Base-by-base conservation (phyloP, 1,140 invertebrate genomes). In the Catajapyx aquilonaris region DNA sequence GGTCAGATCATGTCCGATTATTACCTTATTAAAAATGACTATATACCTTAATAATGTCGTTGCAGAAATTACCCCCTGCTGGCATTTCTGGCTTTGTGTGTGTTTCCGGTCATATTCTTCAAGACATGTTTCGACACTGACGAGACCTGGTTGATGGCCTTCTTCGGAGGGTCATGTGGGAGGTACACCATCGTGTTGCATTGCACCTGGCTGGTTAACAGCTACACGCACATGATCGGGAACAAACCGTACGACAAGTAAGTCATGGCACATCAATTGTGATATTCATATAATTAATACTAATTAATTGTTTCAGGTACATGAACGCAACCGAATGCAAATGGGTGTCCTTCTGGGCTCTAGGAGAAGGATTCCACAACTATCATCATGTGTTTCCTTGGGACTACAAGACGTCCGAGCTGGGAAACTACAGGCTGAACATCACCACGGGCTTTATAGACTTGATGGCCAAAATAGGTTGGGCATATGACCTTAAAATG, bases 261-360 rank as follows among this genome's bases (percentile, higher is more conserved):
- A 71, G 60, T 68, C n/a, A n/a, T n/a, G n/a, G n/a, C n/a, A n/a
- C n/a, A n/a, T n/a, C n/a, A n/a, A n/a, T n/a, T n/a, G n/a, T n/a
- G n/a, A n/a, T n/a, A n/a, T n/a, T n/a, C n/a, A n/a, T n/a, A n/a
- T n/a, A n/a, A n/a, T n/a, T n/a, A n/a, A n/a, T n/a, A n/a, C n/a
- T n/a, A n/a, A n/a, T n/a, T n/a, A n/a, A n/a, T n/a, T n/a, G n/a
- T 48, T 51, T 7, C 41, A 76, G 72, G 42, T 65, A 52, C 45
- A 84, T 85, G 42, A 78, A 76, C 51, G 78, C 81, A 2, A 54
- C 73, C 0, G 68, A 85, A 54, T n/a, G n/a, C n/a, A 88, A 95
- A 53, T 88, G 95, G 59, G 78, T 80, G 0, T 95, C 95, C 61
- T 90, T 90, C 0, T 84, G 83, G 71, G 90, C n/a, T n/a, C n/a